Base-by-base conservation (phyloP, 2,113 vertebrate genomes). In the Sitta europaea region DNA sequence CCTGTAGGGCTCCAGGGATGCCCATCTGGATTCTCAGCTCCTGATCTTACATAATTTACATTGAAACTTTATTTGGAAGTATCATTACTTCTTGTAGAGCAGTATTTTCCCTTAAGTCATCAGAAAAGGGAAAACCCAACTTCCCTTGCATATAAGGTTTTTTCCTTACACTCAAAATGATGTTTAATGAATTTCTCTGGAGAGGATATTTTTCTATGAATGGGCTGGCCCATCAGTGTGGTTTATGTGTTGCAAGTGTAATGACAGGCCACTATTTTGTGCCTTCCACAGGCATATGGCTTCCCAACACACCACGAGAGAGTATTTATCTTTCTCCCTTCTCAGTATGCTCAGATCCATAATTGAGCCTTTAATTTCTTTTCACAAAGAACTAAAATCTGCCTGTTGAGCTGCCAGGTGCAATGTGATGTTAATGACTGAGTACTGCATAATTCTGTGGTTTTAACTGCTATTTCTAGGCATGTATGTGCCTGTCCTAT, bases 351-450 rank as follows among this genome's bases (percentile, higher is more conserved):
- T 95, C 3, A 2, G 68, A 72, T 79, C 43, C 57, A 84, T 92
- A 95, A 93, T 16, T 95, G 90, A 95, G 68, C 90, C 90, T 76
- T 95, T 94, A 96, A 92, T 92, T 94, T 92, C 65, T 78, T 80
- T 86, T 90, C 81, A 74, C 35, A 88, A 86, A 81, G 82, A 86
- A 72, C 73, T 57, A 86, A 96, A 96, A 95, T 92, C 81, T 91
- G 48, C 79, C 70, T 92, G 48, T 91, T 95, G 96, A 96, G 96
- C 58, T 93, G 80, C 86, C 94, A 96, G 73, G 83, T 94, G 65
- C 86, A 92, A 90, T 91, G 90, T 90, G 66, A 96, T 80, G 70
- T 84, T 97, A 96, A 97, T 96, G 94, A 94, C 67, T 86, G 90
- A 95, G 90, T 83, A 80, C 77, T 77, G 53, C 54, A 78, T 91